These are phyloP conservation scores for Pheosia gnoma DNA, from an alignment of 2,888 invertebrate genomes.

Conservation along the genomic window DNA sequence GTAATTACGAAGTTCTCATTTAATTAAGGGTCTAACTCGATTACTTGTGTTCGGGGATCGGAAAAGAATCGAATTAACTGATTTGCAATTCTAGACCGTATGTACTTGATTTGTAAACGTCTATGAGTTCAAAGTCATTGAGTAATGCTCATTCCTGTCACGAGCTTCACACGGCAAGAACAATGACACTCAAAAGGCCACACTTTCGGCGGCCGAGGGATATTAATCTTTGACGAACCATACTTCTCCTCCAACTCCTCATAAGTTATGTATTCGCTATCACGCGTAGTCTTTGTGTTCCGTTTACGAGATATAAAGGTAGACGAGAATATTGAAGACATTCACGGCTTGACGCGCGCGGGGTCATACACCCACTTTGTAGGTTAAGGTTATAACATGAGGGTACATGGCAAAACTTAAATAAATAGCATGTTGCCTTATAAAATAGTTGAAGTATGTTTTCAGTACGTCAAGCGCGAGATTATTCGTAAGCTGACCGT, in stretches of 20 bases:
- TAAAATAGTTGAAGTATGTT: too few relatives aligned
- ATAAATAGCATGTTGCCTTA: too few relatives aligned
- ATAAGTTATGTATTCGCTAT: slow-evolving; percentile 33
- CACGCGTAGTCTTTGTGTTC: slow-evolving; percentile 19
- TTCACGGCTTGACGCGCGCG: neutral
- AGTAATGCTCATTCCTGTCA: neutral
- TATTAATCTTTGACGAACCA: slow-evolving; percentile 24
- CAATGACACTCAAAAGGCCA: neutral
- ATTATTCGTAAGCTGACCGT: too few relatives aligned
- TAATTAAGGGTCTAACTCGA: neutral
- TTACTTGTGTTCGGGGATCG: neutral
- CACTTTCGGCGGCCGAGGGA: neutral
- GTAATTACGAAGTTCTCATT: neutral
- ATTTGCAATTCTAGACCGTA: neutral
- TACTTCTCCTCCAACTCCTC: slow-evolving; percentile 17
- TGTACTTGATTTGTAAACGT: too few relatives aligned
- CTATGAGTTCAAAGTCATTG: too few relatives aligned
- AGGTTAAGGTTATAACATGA: neutral
- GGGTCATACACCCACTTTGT: neutral
- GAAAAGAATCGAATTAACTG: neutral
- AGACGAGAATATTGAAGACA: neutral
- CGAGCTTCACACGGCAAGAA: neutral
- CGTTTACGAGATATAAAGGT: slow-evolving; percentile 12
- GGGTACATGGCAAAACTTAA: too few relatives aligned
- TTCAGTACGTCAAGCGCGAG: too few relatives aligned